Evolutionary conservation across 2,888 invertebrate genomes (phyloP), one percentile per base, ranked within the genome.

Genomic region (Drosophila crucigera): DNA sequence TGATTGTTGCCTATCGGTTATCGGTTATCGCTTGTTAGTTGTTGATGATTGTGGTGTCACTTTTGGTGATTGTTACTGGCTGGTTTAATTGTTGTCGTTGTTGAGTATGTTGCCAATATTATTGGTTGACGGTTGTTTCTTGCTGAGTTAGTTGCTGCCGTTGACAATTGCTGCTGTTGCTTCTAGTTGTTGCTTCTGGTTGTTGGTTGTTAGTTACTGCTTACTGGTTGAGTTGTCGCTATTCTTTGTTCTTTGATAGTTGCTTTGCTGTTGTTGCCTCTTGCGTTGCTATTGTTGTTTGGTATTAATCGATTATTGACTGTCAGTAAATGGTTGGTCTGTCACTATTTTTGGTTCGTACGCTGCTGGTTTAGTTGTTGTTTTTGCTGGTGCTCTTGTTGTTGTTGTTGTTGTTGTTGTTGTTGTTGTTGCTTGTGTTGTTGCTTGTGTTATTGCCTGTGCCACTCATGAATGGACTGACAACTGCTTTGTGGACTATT

Each of bases 401-500:
- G 49, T 22, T 55, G 54, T 22, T 55, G 55, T 11, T 63, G 33
- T 31, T 59, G 25, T 25, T 25, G 25, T 25, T 25, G n/a, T n/a
- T n/a, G 54, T 22, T 55, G 55, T 11, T 63, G 62, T 14, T 41
- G 43, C 22, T 22, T 11, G 22, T 43, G 43, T 22, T 22, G 62
- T 14, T 41, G 43, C 22, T 22, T 11, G 22, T 43, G 43, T 22
- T 22, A 43, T 43, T 43, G 43, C 22, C 43, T 54, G 59, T 6
- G 11, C 37, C 35, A 68, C 63, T 39, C 49, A 50, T 39, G 43
- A 41, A 41, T 63, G 65, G 53, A 59, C 54, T 62, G 50, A 39
- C 63, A 68, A 53, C 78, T 62, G 52, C 61, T 52, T 25, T 53
- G 4, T 73, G 62, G 78, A 75, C 80, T 80, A 75, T 75, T 61